phyloP scores from a whole-genome alignment of 2,888 invertebrate genomes.

The Drosophila quinaria region DNA sequence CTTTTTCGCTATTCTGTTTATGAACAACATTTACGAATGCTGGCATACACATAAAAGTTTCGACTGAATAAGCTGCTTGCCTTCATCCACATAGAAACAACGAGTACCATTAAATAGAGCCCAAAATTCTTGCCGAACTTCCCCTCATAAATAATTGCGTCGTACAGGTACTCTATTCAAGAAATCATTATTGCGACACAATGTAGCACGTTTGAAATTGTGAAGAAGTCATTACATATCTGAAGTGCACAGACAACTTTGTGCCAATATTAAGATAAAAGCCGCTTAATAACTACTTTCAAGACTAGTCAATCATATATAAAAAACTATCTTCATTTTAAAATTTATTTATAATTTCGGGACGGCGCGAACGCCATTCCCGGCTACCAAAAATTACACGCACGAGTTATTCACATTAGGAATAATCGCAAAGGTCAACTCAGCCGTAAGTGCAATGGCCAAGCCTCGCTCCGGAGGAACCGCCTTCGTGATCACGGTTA shows the following conservation, averaged over 20 bases:
- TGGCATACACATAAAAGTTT: conserved; percentile 14
- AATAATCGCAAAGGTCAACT: conserved; percentile 78
- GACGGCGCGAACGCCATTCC: conserved; percentile 77
- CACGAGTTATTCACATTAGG: conserved; percentile 77
- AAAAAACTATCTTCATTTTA: background rate
- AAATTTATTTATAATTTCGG: conserved; percentile 49
- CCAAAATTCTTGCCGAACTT: conserved; percentile 5
- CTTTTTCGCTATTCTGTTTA: conserved; percentile 24
- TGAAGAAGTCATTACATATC: background rate
- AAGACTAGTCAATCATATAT: background rate
- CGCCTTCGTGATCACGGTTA: conserved; percentile 80
- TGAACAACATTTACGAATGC: conserved; percentile 10
- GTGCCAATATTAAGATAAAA: background rate
- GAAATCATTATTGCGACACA: background rate
- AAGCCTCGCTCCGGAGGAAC: conserved; percentile 77
- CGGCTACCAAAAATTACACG: conserved; percentile 77
- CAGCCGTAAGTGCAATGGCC: conserved; percentile 74
- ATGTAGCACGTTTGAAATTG: conserved; percentile 2
- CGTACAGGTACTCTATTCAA: background rate
- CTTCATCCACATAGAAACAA: conserved; percentile 14
- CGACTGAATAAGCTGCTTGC: conserved; percentile 37
- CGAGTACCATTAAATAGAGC: conserved; percentile 8
- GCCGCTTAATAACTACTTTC: background rate
- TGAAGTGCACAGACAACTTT: no score
- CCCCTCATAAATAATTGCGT: background rate